These are phyloP conservation scores for Ophion costatus DNA, from an alignment of 2,888 invertebrate genomes.

Conservation along the genomic window DNA sequence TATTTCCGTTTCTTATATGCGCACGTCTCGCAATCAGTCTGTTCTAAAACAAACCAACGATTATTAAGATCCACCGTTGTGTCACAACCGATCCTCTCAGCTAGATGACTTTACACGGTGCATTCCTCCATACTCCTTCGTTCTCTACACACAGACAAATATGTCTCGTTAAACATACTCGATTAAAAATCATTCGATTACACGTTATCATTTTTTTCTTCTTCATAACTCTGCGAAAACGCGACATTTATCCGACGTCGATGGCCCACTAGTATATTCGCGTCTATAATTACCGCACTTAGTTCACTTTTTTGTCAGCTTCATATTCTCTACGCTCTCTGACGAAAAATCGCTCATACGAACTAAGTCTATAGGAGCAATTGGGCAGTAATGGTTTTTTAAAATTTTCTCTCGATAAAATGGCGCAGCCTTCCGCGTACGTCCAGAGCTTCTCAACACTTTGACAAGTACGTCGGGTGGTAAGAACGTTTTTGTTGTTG, in stretches of 20 bases:
- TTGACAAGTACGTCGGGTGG: slow-evolving; percentile 49
- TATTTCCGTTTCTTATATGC: not conserved
- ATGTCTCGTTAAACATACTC: slow-evolving; percentile 40
- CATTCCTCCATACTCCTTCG: slow-evolving; percentile 14
- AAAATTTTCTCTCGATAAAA: slow-evolving; percentile 33
- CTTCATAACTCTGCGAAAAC: slow-evolving; percentile 1
- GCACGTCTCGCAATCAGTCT: not conserved
- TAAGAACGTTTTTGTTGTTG: not conserved
- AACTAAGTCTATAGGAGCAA: slow-evolving; percentile 65
- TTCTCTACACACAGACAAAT: slow-evolving; percentile 29
- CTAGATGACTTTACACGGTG: slow-evolving; percentile 51
- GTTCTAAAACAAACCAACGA: slow-evolving; percentile 44
- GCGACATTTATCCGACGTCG: not conserved
- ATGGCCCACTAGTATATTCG: slow-evolving; percentile 14
- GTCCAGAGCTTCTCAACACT: slow-evolving; percentile 57
- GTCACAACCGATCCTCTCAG: slow-evolving; percentile 41
- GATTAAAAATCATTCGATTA: slow-evolving; percentile 49
- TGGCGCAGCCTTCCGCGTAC: slow-evolving; percentile 46
- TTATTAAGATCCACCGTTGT: slow-evolving; percentile 40
- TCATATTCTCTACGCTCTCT: slow-evolving; percentile 54
- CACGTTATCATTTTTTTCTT: slow-evolving; percentile 43
- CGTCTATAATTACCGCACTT: slow-evolving; percentile 12
- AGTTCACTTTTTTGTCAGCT: slow-evolving; percentile 35
- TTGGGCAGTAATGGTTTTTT: slow-evolving; percentile 67
- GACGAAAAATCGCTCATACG: slow-evolving; percentile 40